Conservation (phyloP, 2,888 invertebrate genomes). For the Odiellus spinosus region DNA sequence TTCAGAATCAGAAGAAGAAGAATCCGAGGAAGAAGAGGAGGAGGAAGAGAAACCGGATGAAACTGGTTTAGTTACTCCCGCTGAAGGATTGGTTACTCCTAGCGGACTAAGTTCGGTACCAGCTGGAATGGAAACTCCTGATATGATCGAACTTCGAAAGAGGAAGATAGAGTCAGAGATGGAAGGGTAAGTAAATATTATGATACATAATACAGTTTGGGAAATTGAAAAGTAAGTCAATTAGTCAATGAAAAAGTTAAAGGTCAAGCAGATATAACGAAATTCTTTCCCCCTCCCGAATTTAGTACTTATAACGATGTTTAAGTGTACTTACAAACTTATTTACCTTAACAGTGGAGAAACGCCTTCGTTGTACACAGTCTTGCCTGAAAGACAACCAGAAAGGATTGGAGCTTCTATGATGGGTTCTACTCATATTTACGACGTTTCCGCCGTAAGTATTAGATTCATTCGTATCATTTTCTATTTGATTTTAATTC, state of each 20-base stretch:
- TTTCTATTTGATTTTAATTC: no score
- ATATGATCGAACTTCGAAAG: constrained; percentile 93
- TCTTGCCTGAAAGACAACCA: constrained; percentile 82
- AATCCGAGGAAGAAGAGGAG: constrained; percentile 35
- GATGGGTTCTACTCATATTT: constrained; percentile 91
- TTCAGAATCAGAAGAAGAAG: constrained; percentile 41
- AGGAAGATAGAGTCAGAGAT: constrained; percentile 88
- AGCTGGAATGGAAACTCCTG: constrained; percentile 93
- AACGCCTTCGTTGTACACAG: constrained; percentile 85
- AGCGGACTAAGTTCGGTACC: constrained; percentile 79
- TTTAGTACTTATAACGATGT: background rate
- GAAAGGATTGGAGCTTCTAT: constrained; percentile 77
- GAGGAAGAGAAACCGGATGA: constrained; percentile 41
- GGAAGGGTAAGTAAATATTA: constrained; percentile 50
- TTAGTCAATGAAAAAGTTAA: background rate
- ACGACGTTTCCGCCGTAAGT: constrained; percentile 62
- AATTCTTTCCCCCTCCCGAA: background rate
- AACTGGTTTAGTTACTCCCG: constrained; percentile 78
- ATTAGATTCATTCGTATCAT: constrained; percentile 2
- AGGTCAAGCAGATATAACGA: background rate
- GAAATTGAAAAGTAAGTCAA: background rate
- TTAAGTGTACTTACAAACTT: background rate
- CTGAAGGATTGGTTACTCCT: constrained; percentile 73
- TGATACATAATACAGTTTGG: background rate
- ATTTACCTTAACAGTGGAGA: constrained; percentile 46